Evolutionary conservation across 2,113 vertebrate species (phyloP).

Genomic region (Macroglossus sobrinus): DNA sequence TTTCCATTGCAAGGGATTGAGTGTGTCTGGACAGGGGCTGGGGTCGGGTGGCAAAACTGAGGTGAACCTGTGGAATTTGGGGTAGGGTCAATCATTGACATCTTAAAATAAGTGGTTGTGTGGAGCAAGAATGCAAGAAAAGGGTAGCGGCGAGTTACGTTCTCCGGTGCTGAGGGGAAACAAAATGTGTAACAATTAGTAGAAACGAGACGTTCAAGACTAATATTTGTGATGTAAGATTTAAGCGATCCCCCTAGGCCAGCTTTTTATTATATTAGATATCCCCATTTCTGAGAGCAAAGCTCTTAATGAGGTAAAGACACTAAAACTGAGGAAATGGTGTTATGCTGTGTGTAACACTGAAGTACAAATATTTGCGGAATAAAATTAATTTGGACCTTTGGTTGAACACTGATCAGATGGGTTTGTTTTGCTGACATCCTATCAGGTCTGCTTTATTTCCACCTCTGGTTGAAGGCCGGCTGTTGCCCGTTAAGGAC

Average conservation of each 20-base stretch:
- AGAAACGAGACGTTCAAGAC: slow-evolving; percentile 3
- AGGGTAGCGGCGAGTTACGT: not conserved
- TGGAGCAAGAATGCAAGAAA: slow-evolving; percentile 20
- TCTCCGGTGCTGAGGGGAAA: not conserved
- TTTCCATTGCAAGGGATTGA: not conserved
- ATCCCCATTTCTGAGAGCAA: not conserved
- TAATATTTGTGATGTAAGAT: not conserved
- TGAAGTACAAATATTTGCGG: not conserved
- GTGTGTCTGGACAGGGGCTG: not conserved
- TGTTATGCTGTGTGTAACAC: not conserved
- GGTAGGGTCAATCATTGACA: not conserved
- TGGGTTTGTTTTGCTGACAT: not conserved
- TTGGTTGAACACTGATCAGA: not conserved
- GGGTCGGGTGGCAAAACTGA: not conserved
- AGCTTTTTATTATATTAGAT: not conserved
- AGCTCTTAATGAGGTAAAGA: not conserved
- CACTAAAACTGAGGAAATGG: slow-evolving; percentile 2
- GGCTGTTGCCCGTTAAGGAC: not conserved
- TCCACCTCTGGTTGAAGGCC: not conserved
- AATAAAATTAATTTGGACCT: not conserved
- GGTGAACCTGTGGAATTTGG: slow-evolving; percentile 47
- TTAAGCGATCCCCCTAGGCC: not conserved
- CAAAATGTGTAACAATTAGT: not conserved
- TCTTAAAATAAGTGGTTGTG: slow-evolving; percentile 33
- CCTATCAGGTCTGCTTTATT: not conserved